Percentiles rank a stretch among this genome's conserved stretches.
Evolutionary conservation across 2,113 vertebrate genomes (phyloP).

Genomic region (Nothocercus julius): DNA sequence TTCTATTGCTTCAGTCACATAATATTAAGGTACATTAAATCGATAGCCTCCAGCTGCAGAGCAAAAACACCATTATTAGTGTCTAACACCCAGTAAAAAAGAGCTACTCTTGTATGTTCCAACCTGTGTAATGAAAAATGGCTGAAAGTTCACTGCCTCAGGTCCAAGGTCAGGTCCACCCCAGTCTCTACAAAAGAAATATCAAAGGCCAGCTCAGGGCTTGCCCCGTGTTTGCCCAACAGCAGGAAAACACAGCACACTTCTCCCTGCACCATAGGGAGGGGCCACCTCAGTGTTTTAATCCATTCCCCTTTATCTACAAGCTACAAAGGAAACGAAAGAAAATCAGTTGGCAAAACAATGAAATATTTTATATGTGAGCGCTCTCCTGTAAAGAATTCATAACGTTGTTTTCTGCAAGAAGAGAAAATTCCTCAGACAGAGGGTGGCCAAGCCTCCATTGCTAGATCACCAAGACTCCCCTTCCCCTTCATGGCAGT

Average conservation of each 20-base stretch:
- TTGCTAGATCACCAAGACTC: background rate
- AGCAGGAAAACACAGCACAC: background rate
- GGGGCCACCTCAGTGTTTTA: background rate
- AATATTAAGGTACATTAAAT: background rate
- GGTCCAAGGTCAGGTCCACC: background rate
- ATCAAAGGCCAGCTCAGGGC: background rate
- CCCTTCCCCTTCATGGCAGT: background rate
- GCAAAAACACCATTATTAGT: slow-evolving; percentile 1
- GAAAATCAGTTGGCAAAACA: background rate
- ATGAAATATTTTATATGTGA: background rate
- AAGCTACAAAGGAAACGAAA: background rate
- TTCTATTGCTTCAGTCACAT: background rate
- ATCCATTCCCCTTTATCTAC: background rate
- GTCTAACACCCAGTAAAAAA: background rate
- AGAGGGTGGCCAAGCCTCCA: background rate
- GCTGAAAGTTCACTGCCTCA: background rate
- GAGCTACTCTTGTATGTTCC: background rate
- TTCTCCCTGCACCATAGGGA: background rate
- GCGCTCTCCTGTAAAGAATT: background rate
- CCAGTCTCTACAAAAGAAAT: background rate
- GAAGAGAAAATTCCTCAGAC: background rate
- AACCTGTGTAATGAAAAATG: background rate
- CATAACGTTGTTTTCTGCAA: background rate
- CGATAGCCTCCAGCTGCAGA: background rate
- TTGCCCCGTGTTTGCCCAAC: background rate